Conservation (phyloP, 2,113 vertebrate species). For the Hydropotes inermis region DNA sequence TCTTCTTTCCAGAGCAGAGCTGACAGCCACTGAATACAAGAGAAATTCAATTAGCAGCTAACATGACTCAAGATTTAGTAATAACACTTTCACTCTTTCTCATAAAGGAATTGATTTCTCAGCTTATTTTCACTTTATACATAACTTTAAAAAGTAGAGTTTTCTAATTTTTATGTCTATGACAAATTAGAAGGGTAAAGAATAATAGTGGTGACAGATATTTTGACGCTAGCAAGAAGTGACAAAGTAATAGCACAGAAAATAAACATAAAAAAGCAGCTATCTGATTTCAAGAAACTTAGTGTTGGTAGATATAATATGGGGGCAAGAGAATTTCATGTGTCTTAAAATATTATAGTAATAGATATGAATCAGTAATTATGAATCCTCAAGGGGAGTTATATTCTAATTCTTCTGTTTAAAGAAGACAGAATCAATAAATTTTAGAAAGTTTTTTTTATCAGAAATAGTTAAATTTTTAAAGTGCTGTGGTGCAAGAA, state of each 20-base stretch:
- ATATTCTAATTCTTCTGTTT: neutral
- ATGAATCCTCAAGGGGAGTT: neutral
- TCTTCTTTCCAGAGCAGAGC: neutral
- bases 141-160: neutral
- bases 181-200: neutral
- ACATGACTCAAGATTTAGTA: neutral
- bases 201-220: neutral
- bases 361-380: neutral
- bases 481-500: neutral
- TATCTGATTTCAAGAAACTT: neutral
- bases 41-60: neutral
- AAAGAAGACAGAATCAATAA: neutral
- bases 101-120: neutral
- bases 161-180: neutral
- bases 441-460: conserved; percentile 1
- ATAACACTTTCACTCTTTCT: neutral
- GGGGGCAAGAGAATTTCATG: neutral
- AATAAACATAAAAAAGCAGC: neutral
- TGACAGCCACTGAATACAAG: neutral
- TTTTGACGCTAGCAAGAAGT: neutral
- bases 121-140: neutral
- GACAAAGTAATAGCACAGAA: neutral
- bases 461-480: conserved; percentile 5
- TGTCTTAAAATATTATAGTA: neutral
- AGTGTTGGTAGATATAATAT: neutral